Evolutionary conservation across 2,113 vertebrate species (phyloP).

Genomic region (Polyodon spathula): DNA sequence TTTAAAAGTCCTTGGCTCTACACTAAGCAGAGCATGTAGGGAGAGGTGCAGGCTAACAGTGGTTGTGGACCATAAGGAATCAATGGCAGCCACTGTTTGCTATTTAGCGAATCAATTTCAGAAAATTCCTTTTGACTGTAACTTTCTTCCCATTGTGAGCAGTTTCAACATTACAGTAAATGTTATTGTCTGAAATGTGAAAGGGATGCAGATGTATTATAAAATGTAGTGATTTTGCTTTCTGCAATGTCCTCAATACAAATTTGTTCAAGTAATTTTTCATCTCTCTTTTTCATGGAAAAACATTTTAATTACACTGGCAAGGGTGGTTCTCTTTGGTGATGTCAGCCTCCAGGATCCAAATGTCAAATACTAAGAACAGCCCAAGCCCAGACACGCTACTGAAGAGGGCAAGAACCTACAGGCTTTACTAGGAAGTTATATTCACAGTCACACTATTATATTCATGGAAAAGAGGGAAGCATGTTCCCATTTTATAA

Average conservation of each 20-base stretch:
- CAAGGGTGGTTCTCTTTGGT: background rate
- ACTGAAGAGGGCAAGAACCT: background rate
- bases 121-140: too few species aligned
- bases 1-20: too few species aligned
- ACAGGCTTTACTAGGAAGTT: too few species aligned
- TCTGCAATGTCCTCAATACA: conserved; percentile 1
- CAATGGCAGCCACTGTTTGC: too few species aligned
- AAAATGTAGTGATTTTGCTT: background rate
- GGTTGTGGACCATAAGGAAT: too few species aligned
- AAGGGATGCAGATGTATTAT: background rate
- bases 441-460: too few species aligned
- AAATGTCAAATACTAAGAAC: background rate
- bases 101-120: too few species aligned
- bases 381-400: background rate
- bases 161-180: background rate
- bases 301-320: background rate
- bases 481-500: too few species aligned
- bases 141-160: too few species aligned
- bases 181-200: background rate
- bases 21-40: too few species aligned
- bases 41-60: too few species aligned
- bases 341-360: background rate
- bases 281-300: background rate
- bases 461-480: too few species aligned
- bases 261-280: background rate